Evolutionary conservation across 2,113 vertebrate species (phyloP).

Genomic region (Numida meleagris): DNA sequence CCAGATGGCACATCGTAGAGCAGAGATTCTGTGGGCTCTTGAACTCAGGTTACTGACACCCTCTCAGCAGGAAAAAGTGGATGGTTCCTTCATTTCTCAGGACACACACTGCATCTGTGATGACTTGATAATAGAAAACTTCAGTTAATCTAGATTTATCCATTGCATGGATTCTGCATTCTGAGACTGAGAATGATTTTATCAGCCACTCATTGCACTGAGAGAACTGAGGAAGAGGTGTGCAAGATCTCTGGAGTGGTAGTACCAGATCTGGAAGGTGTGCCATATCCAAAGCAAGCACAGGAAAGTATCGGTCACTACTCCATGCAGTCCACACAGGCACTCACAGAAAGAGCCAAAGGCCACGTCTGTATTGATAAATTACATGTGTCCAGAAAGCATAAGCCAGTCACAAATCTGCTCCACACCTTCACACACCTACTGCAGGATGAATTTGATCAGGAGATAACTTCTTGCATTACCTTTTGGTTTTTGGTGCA

Average conservation of each 20-base stretch:
- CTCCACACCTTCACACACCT: neutral
- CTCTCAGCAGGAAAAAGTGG: neutral
- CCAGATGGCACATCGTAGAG: rapidly evolving
- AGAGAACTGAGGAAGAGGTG: neutral
- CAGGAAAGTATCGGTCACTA: neutral
- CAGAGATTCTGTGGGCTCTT: neutral
- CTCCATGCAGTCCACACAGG: neutral
- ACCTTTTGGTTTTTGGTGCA: neutral
- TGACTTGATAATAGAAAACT: neutral
- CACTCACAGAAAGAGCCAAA: neutral
- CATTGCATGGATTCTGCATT: neutral
- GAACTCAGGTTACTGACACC: neutral
- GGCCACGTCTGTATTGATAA: neutral
- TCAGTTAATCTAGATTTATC: neutral
- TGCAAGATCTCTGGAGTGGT: neutral
- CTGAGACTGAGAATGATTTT: neutral
- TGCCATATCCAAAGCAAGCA: neutral
- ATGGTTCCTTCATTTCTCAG: neutral
- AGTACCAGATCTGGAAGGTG: neutral
- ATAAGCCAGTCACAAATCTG: neutral
- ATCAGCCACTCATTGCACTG: neutral
- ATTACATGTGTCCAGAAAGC: neutral
- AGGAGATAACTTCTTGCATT: neutral
- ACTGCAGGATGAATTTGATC: neutral
- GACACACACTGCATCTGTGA: neutral